Conservation (phyloP, 2,113 vertebrate species). For the Diadophis punctatus region DNA sequence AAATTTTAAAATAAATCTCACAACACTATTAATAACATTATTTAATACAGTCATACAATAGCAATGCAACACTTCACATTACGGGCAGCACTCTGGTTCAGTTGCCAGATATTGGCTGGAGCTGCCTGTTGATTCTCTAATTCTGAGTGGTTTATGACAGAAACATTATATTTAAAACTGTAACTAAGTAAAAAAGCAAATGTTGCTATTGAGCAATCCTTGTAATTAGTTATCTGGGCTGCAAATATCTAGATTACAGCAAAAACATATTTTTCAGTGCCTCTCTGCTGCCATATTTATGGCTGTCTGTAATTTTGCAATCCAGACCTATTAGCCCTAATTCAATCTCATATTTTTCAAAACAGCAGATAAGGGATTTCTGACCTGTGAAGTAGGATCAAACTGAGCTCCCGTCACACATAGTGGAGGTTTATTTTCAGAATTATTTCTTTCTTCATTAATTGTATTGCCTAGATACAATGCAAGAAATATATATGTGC, state of each 20-base stretch:
- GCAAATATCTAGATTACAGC: not conserved
- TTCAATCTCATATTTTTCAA: not conserved
- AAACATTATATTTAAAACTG: not conserved
- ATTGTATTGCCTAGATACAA: slow-evolving; percentile 75
- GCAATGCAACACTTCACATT: not conserved
- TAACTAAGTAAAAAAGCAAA: not conserved
- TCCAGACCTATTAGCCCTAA: not conserved
- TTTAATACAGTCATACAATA: not conserved
- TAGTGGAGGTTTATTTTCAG: slow-evolving; percentile 53
- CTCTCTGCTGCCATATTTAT: not conserved
- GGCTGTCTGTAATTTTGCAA: not conserved
- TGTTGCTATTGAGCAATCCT: not conserved
- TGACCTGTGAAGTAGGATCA: slow-evolving; percentile 75
- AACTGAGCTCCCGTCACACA: slow-evolving; percentile 63
- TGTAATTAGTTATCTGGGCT: not conserved
- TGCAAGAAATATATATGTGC: not conserved
- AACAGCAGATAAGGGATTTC: slow-evolving; percentile 19
- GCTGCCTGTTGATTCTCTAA: not conserved
- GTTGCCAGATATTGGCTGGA: not conserved
- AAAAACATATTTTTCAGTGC: not conserved
- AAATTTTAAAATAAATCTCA: not conserved
- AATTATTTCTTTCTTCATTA: slow-evolving; percentile 69
- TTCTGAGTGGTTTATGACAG: not conserved
- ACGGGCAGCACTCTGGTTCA: not conserved
- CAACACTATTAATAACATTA: not conserved